Evolutionary conservation across 2,888 invertebrate species (phyloP), one percentile per base, ranked within the genome.

Genomic region (Clunio marinus): DNA sequence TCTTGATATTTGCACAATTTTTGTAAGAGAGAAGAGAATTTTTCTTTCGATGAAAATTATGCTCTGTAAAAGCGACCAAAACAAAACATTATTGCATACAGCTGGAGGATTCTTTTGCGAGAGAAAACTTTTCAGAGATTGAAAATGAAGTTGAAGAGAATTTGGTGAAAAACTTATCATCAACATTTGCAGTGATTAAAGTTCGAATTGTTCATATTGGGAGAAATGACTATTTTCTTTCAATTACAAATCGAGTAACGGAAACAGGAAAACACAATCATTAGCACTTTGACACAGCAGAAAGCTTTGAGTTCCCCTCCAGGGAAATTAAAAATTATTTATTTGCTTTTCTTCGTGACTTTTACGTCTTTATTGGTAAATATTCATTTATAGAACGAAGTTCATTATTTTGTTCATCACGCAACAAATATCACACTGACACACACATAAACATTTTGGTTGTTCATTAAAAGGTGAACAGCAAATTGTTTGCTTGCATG

Each of bases 311-410:
- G 51, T 51, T 2, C 51, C 27, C 8, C 57, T 10, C 10, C 4
- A 32, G 20, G 57, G 57, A 57, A 57, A 57, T 57, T 57, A 57
- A 24, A 57, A 57, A 57, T 57, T 57, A 57, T 25, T 57, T 10
- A 13, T 25, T 13, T 25, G 27, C 27, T 10, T 32, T 4, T 10
- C 32, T 32, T 10, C n/a, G n/a, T n/a, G n/a, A n/a, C n/a, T n/a
- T n/a, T n/a, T n/a, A n/a, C n/a, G n/a, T n/a, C n/a, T n/a, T n/a
- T n/a, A n/a, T n/a, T n/a, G n/a, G n/a, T n/a, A n/a, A n/a, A n/a
- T n/a, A n/a, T n/a, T n/a, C n/a, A n/a, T n/a, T n/a, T n/a, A n/a
- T n/a, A n/a, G n/a, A n/a, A n/a, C n/a, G n/a, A n/a, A 17, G 51
- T 15, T 41, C 2, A 41, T 3, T 3, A 51, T 8, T 32, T 32